Base-by-base conservation (phyloP, 2,797 vertebrate species). In the Pseudotriccus pelzelni region DNA sequence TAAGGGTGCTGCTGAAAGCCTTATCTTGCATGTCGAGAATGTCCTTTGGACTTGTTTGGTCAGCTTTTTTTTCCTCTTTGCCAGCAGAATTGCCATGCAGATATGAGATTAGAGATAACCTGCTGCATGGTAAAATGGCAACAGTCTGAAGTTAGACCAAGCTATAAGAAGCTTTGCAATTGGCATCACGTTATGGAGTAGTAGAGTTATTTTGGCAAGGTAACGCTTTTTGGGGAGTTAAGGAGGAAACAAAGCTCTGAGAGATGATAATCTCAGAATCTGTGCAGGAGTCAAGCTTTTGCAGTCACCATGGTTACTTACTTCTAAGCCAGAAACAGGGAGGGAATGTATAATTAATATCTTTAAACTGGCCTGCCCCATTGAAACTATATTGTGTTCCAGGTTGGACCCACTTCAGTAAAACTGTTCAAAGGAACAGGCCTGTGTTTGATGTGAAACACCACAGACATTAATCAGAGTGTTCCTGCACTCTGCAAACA, bases 281-380 rank as follows among this genome's bases (percentile, higher is more conserved):
- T 67, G 23, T 66, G 60, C 32, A 87, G 64, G 91, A 91, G 53
- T 63, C 46, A 58, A 94, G 53, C 32, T 87, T 82, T 91, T 82
- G 55, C 43, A 80, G 25, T 88, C 53, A 73, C 96, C 86, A 91
- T 94, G 67, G 96, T 84, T 94, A 96, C 94, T 62, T 85, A 50
- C 15, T 88, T 91, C 63, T 87, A 89, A 84, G 25, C 9, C 30
- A 92, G 79, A 89, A 81, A 77, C 10, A 53, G 34, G 9, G 14
- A 86, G 9, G 32, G 50, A 85, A 81, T 9, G 1, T 37, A 43
- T 37, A 18, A 70, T 68, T 67, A 72, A 60, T 76, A 68, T 69
- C 39, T 73, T 93, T 46, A 82, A 89, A 89, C 2, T 47, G 32
- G 13, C 32, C 79, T 79, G 53, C 47, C 32, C 63, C n/a, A 59